Evolutionary conservation across 2,888 invertebrate genomes (phyloP).

Genomic region (Cordilura impudica): DNA sequence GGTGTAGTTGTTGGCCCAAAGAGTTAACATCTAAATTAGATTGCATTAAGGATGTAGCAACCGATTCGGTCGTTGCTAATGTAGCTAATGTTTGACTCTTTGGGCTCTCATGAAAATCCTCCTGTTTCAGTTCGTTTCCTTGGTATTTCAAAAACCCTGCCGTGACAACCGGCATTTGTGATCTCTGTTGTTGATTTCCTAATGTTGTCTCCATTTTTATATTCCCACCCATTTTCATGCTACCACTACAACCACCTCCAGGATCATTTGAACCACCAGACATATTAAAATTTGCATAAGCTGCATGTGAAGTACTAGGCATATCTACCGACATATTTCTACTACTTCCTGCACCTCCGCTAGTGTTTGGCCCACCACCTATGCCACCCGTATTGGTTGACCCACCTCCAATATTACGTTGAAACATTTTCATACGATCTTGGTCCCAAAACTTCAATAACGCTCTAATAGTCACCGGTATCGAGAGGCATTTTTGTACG

Average conservation of each 20-base stretch:
- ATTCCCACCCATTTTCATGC: constrained; percentile 56
- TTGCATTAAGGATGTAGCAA: constrained; percentile 76
- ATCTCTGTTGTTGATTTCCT: constrained; percentile 48
- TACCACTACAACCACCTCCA: constrained; percentile 80
- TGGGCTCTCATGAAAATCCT: constrained; percentile 82
- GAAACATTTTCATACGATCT: constrained; percentile 81
- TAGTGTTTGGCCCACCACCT: constrained; percentile 33
- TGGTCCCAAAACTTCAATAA: constrained; percentile 92
- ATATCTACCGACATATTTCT: constrained; percentile 36
- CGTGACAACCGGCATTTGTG: constrained; percentile 25
- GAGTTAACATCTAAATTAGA: constrained; percentile 76
- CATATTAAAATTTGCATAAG: constrained; percentile 79
- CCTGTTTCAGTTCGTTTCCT: constrained; percentile 67
- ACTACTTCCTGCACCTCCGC: constrained; percentile 43
- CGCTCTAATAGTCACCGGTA: constrained; percentile 92
- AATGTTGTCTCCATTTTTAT: constrained; percentile 67
- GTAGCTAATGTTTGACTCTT: constrained; percentile 76
- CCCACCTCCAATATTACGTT: constrained; percentile 65
- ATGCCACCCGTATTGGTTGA: constrained; percentile 39
- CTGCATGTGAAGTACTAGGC: constrained; percentile 76
- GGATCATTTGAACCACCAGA: constrained; percentile 81
- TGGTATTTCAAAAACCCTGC: constrained; percentile 66
- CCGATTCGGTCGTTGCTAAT: constrained; percentile 63
- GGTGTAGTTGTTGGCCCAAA: constrained; percentile 76
- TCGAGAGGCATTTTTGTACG: constrained; percentile 93